Base-by-base conservation (phyloP, 2,797 vertebrate genomes). In the Gymnoscopelus braueri region DNA sequence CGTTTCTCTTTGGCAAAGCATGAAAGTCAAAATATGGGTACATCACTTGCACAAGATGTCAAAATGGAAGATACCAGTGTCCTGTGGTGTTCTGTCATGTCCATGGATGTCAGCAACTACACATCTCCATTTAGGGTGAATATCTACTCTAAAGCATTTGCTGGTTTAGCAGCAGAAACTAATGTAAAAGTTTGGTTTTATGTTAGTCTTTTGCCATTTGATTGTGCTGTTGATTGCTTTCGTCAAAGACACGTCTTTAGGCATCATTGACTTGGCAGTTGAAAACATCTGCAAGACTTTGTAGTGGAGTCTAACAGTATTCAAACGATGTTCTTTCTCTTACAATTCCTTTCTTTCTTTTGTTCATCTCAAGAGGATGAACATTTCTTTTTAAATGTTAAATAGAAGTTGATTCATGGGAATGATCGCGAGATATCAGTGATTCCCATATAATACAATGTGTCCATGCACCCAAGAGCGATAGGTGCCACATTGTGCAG, bases 401-500 rank as follows among this genome's bases (percentile, higher is more conserved):
- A 92, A 85, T 89, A 90, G 83, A 87, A 91, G 89, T 86, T 84
- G 86, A 91, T 90, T 90, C 89, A 90, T 88, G 87, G 88, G 88
- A 92, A 90, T 90, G 86, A 91, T 88, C 69, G 84, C 86, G 80
- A 89, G 88, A 89, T 90, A 89, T 91, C 82, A 87, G 75, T 69
- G 83, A 91, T 89, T 91, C 78, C 73, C 80, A 35, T 50, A 70
- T 52, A 70, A 80, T 52, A 92, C 90, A 90, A 91, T 91, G 89
- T 89, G 87, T 77, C 86, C 88, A 84, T 69, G 90, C 88, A 91
- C 83, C 90, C 87, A 86, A 84, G 90, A 91, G 87, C 87, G 88
- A 93, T 91, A 92, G 88, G 85, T 91, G 91, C 80, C 88, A 92
- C 90, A 93, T 92, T 93, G 91, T 89, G 88, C 83, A 44, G 74